Conservation (phyloP, 37 sponge, comb jelly and placozoan species). For the Dysidea cf. avara region DNA sequence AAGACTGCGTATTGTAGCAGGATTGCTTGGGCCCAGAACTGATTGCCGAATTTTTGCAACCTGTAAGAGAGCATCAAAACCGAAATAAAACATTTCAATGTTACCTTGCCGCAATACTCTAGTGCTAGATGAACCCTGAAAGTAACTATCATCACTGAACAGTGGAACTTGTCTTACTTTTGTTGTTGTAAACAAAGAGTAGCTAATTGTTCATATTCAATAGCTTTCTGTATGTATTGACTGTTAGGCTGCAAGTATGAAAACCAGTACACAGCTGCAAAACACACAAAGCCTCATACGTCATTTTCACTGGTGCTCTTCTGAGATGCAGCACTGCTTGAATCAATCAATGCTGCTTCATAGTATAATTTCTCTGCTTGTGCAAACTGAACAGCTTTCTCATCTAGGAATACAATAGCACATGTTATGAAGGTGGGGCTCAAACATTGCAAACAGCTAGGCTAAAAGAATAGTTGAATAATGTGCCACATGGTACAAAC, state of each 20-base stretch:
- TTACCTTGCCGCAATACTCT: slow-evolving; percentile 39
- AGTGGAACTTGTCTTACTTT: not conserved
- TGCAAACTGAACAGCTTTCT: slow-evolving; percentile 12
- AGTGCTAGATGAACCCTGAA: slow-evolving; percentile 20
- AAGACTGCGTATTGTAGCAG: slow-evolving; percentile 5
- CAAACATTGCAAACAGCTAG: no score
- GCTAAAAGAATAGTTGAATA: no score
- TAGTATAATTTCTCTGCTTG: slow-evolving; percentile 53
- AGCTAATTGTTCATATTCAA: slow-evolving; percentile 27
- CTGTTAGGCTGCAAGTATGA: no score
- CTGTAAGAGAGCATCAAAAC: no score
- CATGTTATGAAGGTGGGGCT: no score
- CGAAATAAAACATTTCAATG: no score
- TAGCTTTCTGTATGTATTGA: slow-evolving; percentile 38
- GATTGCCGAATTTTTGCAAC: slow-evolving; percentile 14
- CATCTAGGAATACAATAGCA: no score
- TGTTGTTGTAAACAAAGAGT: slow-evolving; percentile 2
- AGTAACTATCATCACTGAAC: no score
- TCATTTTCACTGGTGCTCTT: slow-evolving; percentile 9
- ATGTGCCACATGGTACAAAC: no score
- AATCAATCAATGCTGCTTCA: slow-evolving; percentile 11
- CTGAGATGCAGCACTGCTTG: not conserved
- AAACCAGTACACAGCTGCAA: slow-evolving; percentile 14
- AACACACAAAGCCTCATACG: not conserved
- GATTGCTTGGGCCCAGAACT: slow-evolving; percentile 20